Base-by-base conservation (phyloP, 2,113 vertebrate genomes). In the Echinops telfairi region DNA sequence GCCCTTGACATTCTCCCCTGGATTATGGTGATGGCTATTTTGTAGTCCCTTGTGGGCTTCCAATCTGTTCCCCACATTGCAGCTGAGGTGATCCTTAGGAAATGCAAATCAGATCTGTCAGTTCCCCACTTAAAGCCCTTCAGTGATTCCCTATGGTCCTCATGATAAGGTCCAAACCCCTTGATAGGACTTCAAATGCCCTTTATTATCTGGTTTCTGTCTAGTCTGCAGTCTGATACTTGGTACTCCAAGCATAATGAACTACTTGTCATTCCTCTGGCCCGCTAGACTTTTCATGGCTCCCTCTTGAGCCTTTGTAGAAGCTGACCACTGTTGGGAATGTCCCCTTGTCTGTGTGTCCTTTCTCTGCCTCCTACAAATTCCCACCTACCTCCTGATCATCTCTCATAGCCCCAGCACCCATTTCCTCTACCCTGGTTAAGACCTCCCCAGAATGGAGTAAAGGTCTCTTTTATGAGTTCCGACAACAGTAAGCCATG, bases 51-150 rank as follows among this genome's bases (percentile, higher is more conserved):
- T 40, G 40, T 93, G 58, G 73, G 11, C 6, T 62, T 90, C 40
- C 53, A 92, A 33, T 90, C 53, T 95, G 23, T 31, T 86, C 38
- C 64, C 14, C 19, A n/a, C 10, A 7, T 29, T 81, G 3, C n/a
- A 57, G 3, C 20, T 94, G 73, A 40, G 82, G 43, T 83, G 33
- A 81, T 70, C 38, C 82, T 88, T 47, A 57, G 62, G 88, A 94
- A 96, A 94, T 88, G 83, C 53, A 94, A 96, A 94, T 90, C 47
- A 84, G 31, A 84, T 53, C 23, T 23, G 10, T 83, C 36, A 62
- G 3, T 23, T 2, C 22, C 38, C 64, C 60, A 86, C 71, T 94
- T 91, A 36, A 89, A 90, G 84, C 36, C 15, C 77, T 92, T 92
- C 12, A 86, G 64, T 14, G 29, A 8, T 53, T 95, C 83, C 85